Evolutionary conservation across 2,888 invertebrate species (phyloP), one percentile per base, ranked within the genome.

Genomic region (Mantis religiosa): DNA sequence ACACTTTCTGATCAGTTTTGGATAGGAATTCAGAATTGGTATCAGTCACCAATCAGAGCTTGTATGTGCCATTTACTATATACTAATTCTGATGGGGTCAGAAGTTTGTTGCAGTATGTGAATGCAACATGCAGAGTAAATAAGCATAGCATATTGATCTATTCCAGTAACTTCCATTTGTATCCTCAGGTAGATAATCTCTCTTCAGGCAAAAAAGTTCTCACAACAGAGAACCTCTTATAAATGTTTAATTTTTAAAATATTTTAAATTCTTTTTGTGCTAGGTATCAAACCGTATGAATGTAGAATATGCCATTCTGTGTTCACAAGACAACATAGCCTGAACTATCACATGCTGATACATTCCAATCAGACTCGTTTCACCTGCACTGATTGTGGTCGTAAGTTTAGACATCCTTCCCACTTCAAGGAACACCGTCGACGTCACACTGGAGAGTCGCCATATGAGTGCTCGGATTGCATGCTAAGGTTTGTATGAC

Each of bases 281-380:
- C 12, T 91, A 92, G 95, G 95, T 82, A 95, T 95, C 91, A 95
- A 95, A 91, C 95, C 95, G 2, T 95, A 94, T 91, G 94, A 94
- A 90, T 95, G 95, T 92, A 93, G 94, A 87, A 93, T 95, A 88
- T 95, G 95, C 91, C 93, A 93, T 88, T 94, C 94, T 7, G 94
- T 94, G 82, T 95, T 95, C 91, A 95, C 95, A 2, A 92, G 95
- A 54, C 94, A 95, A 89, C 95, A 95, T 92, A 95, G 94, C 89
- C 93, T 95, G 54, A 95, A 95, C 91, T 95, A 95, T 92, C 95
- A 95, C 91, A 94, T 95, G 94, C 92, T 95, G 90, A 95, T 95
- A 90, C 95, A 95, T 91, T 93, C 94, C 91, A 95, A 95, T 92
- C 94, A 94, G 92, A 95, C 94, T 27, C 93, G 95, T 27, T 95